Evolutionary conservation across 2,113 vertebrate genomes (phyloP).

Genomic region (Vulpes ferrilata): DNA sequence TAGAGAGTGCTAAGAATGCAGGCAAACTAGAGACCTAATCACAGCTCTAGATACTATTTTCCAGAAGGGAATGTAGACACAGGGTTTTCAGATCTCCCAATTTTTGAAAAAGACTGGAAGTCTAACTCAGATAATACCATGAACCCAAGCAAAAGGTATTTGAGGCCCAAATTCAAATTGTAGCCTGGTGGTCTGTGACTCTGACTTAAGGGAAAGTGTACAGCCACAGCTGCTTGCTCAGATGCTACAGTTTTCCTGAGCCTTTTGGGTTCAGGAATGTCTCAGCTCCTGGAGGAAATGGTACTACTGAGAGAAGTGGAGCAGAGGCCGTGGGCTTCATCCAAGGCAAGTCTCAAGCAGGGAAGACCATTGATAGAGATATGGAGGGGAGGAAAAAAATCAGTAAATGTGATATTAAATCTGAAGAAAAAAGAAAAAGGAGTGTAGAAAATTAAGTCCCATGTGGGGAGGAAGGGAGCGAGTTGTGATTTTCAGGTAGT

Average conservation of each 20-base stretch:
- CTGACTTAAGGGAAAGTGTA: background rate
- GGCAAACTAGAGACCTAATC: background rate
- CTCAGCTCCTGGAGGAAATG: background rate
- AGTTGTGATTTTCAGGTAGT: conserved; percentile 60
- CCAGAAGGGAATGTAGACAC: background rate
- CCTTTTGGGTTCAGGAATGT: background rate
- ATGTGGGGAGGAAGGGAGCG: background rate
- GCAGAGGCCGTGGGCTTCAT: background rate
- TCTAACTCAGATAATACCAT: background rate
- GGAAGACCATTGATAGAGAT: background rate
- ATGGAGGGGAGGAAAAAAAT: background rate
- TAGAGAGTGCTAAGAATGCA: background rate
- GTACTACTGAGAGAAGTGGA: background rate
- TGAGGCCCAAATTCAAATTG: background rate
- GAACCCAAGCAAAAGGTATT: background rate
- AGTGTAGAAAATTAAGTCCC: background rate
- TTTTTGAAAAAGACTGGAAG: background rate
- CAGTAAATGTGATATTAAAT: background rate
- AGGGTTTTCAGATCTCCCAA: background rate
- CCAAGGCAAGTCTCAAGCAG: background rate
- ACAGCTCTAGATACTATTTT: background rate
- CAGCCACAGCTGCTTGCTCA: background rate
- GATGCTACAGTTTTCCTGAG: background rate
- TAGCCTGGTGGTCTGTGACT: background rate
- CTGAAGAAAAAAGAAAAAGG: background rate